Base-by-base conservation (phyloP, 2,797 vertebrate species). In the Lindbergichthys nudifrons region DNA sequence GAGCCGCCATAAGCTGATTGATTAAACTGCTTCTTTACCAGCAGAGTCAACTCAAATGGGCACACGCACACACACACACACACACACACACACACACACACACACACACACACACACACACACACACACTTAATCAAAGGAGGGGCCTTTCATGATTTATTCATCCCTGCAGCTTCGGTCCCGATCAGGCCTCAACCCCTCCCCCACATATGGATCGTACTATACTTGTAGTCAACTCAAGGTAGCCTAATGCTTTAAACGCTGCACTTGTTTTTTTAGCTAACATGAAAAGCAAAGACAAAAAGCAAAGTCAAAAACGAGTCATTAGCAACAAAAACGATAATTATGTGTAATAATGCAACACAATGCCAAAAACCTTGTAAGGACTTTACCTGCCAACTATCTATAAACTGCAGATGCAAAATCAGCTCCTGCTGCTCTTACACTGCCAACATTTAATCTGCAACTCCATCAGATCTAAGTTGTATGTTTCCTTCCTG, bases 121-220 rank as follows among this genome's bases (percentile, higher is more conserved):
- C 53, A 64, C 57, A 63, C 47, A 67, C 15, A 77, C 78, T 77
- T 82, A 92, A 88, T 91, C 75, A 83, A 80, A 88, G 58, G 43
- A 42, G 32, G 74, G 82, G 32, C 56, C 52, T 65, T 10, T 71
- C 75, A 50, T 89, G 75, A 91, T 92, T 92, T 92, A 92, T 93
- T 93, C 87, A 90, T 89, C 84, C 75, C 68, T 16, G 14, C 50
- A 84, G 80, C 67, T 79, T 54, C 75, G 1, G 7, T 59, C 71
- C 19, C 43, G 67, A 45, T 77, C 77, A 52, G 59, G 60, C 66
- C 39, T 26, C 43, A 6, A 50, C 78, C 81, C 88, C 66, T 77
- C 88, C 90, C 90, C 89, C 85, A 77, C 54, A 57, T 15, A 52
- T 11, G 66, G 8, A 81, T 82, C 71, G 57, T 56, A 56, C 21